These are phyloP conservation scores for Rhabdophis nuchalis DNA, from an alignment of 2,797 vertebrate species.

Conservation along the genomic window DNA sequence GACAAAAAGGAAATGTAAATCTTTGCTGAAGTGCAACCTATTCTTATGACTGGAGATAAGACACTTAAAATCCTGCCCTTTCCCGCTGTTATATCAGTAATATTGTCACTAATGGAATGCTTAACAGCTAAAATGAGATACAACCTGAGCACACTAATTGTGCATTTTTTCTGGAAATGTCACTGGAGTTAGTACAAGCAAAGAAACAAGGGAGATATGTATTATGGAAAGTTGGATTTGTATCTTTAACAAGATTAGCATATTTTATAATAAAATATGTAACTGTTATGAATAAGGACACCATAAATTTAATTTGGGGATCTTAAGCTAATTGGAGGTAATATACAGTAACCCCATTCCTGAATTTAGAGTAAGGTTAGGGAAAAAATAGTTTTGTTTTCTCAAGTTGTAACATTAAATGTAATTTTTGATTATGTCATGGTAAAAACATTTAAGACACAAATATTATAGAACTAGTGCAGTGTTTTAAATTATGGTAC, in stretches of 20 bases:
- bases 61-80: rapidly evolving
- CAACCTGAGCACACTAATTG: background rate
- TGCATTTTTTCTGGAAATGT: background rate
- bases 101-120: background rate
- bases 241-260: background rate
- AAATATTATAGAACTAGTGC: background rate
- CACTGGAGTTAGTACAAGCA: background rate
- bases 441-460: background rate
- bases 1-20: rapidly evolving
- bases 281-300: background rate
- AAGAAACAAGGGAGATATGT: background rate
- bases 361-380: background rate
- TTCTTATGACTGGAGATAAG: background rate
- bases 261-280: background rate
- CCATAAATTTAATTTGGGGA: background rate
- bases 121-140: background rate
- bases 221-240: background rate
- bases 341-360: background rate
- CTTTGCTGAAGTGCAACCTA: rapidly evolving
- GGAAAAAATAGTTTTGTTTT: background rate
- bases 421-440: background rate
- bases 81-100: background rate
- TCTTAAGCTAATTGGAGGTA: background rate
- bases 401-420: background rate
- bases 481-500: background rate